phyloP scores from a whole-genome alignment of 2,888 invertebrate species.

The Drosophila prolongata region DNA sequence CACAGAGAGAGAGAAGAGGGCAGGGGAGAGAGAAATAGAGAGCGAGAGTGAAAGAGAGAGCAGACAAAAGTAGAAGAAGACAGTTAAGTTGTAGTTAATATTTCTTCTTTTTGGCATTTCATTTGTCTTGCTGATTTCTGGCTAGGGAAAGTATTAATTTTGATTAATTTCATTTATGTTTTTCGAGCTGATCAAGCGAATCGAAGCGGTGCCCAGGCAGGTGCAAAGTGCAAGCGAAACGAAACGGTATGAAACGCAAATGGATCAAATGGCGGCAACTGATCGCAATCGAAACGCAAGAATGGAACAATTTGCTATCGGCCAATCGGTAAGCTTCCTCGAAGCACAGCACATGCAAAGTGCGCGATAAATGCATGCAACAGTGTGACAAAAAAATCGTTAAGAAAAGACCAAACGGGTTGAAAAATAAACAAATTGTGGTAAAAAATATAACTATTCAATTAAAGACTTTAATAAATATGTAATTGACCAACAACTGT shows the following conservation, averaged over 20 bases:
- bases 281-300: constrained; percentile 19
- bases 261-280: constrained; percentile 15
- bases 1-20: constrained; percentile 43
- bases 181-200: constrained; percentile 15
- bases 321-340: constrained; percentile 7
- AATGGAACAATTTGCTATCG: constrained; percentile 25
- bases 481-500: too few species aligned
- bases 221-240: constrained; percentile 37
- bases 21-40: constrained; percentile 42
- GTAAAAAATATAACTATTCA: not conserved
- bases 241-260: constrained; percentile 32
- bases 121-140: constrained; percentile 28
- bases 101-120: constrained; percentile 30
- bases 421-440: too few species aligned
- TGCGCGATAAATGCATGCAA: constrained; percentile 13
- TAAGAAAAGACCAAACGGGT: not conserved
- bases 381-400: not conserved
- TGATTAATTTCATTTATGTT: constrained; percentile 28
- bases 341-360: constrained; percentile 14
- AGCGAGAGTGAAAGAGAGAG: constrained; percentile 64
- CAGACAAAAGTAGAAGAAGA: constrained; percentile 77
- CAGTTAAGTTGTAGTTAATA: constrained; percentile 53
- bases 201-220: constrained; percentile 31
- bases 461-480: too few species aligned
- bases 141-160: constrained; percentile 39